Evolutionary conservation across 2,113 vertebrate genomes (phyloP).

Genomic region (Miniopterus natalensis): DNA sequence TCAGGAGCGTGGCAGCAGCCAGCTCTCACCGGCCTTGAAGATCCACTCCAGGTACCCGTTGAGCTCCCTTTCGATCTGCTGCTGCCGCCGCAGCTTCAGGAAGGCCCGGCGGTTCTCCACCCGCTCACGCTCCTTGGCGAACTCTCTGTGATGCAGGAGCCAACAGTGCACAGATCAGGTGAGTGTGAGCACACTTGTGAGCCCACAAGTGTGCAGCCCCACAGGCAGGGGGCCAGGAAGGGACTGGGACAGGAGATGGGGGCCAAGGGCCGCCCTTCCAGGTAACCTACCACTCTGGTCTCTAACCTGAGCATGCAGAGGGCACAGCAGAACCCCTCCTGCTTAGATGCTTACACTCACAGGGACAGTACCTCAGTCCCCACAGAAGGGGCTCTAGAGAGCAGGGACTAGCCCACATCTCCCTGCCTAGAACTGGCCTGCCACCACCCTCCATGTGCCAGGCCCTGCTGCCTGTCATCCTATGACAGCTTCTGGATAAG

Average conservation of each 20-base stretch:
- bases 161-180: not conserved
- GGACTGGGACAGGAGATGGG: fast-evolving
- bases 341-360: not conserved
- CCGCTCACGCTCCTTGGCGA: conserved; percentile 96
- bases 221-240: not conserved
- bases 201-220: not conserved
- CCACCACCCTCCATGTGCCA: fast-evolving
- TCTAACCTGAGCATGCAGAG: not conserved
- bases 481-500: not conserved
- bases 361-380: not conserved
- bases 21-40: conserved; percentile 95
- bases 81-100: conserved; percentile 96
- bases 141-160: conserved; percentile 89
- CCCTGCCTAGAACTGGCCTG: not conserved
- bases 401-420: not conserved
- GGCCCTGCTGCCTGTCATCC: not conserved
- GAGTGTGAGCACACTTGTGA: not conserved
- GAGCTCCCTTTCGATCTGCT: conserved; percentile 97
- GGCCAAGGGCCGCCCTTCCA: not conserved
- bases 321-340: not conserved
- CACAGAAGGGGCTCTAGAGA: not conserved
- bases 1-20: fast-evolving
- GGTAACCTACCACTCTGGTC: not conserved
- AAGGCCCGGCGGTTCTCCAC: conserved; percentile 98
- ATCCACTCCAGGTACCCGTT: conserved; percentile 99